Evolutionary conservation across 2,113 vertebrate species (phyloP).

Genomic region (Mohoua ochrocephala): DNA sequence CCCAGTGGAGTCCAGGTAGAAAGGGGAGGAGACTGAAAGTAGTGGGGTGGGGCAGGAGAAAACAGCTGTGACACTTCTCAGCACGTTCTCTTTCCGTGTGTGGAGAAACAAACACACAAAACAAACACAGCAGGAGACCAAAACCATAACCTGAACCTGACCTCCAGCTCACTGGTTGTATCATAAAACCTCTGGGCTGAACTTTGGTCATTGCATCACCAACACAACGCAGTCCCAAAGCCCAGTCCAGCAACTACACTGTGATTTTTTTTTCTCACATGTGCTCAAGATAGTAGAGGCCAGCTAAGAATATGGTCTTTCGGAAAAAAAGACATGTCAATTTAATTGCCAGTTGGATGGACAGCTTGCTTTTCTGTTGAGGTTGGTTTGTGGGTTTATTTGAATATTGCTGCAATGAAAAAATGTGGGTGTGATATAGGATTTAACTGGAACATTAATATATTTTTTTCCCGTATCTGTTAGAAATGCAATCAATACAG

Average conservation of each 20-base stretch:
- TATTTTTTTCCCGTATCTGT: not conserved
- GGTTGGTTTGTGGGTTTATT: not conserved
- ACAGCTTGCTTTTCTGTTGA: not conserved
- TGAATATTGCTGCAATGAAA: not conserved
- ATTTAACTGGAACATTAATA: not conserved
- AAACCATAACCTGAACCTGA: constrained; percentile 3
- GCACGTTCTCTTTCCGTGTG: not conserved
- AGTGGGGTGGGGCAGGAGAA: not conserved
- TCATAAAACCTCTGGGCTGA: not conserved
- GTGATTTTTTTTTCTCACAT: not conserved
- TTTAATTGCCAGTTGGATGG: not conserved
- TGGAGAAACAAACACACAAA: not conserved
- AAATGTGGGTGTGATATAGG: not conserved
- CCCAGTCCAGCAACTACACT: not conserved
- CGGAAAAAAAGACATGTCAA: not conserved
- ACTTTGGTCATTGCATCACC: constrained; percentile 8
- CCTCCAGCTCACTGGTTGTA: not conserved
- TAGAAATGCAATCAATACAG: not conserved
- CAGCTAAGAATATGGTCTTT: not conserved
- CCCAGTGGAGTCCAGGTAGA: not conserved
- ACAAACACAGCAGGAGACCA: not conserved
- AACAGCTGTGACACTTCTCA: not conserved
- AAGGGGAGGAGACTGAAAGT: not conserved
- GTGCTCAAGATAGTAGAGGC: not conserved
- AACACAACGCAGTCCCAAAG: not conserved